These are phyloP conservation scores for Silurus meridionalis DNA, from an alignment of 2,113 vertebrate genomes.

Conservation along the genomic window DNA sequence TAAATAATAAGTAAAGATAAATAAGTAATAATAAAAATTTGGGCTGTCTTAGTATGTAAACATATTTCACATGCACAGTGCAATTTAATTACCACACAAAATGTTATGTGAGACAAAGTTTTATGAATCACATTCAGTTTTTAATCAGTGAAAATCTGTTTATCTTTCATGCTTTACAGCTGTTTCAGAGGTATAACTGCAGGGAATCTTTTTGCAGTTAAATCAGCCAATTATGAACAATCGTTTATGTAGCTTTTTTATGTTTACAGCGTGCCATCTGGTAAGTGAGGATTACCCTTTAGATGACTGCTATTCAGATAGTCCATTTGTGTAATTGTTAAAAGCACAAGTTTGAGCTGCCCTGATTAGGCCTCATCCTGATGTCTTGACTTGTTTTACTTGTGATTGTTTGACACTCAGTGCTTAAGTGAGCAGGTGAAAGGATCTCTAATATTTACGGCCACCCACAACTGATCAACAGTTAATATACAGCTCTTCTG, in stretches of 20 bases:
- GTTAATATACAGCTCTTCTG: background rate
- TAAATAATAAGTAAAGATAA: background rate
- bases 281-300: constrained; percentile 49
- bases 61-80: background rate
- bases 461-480: constrained; percentile 34
- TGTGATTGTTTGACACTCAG: constrained; percentile 38
- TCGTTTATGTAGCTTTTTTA: constrained; percentile 16
- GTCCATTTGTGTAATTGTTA: constrained; percentile 47
- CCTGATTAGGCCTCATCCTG: constrained; percentile 15
- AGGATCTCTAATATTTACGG: background rate
- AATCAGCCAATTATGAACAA: background rate
- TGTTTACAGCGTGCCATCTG: constrained; percentile 48
- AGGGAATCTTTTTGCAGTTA: background rate
- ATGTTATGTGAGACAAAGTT: background rate
- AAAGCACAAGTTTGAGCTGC: constrained; percentile 24
- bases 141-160: constrained; percentile 1
- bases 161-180: background rate
- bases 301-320: constrained; percentile 52
- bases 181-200: background rate
- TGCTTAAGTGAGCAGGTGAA: constrained; percentile 49
- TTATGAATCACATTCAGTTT: background rate
- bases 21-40: background rate
- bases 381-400: constrained; percentile 44
- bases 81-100: background rate
- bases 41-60: background rate